phyloP scores from a whole-genome alignment of 2,797 vertebrate genomes.

The Psittacula derbiana region DNA sequence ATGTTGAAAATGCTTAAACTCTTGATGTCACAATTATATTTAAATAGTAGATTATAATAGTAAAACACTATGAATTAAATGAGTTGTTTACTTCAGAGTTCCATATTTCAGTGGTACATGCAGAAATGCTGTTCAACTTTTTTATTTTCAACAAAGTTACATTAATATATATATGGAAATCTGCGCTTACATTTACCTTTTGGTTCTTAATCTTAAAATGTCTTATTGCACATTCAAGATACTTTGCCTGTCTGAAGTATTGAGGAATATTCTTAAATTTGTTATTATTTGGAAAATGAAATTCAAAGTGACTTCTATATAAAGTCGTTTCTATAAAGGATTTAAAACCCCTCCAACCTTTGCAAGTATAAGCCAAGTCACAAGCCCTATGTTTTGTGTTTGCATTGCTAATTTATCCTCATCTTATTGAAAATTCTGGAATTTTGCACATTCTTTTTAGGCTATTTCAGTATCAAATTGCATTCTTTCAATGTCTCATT shows the following conservation, averaged over 20 bases:
- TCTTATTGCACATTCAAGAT: neutral
- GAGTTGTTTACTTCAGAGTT: neutral
- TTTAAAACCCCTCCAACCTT: neutral
- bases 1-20: neutral
- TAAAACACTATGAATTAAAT: neutral
- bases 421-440: conserved; percentile 11
- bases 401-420: conserved; percentile 22
- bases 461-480: conserved; percentile 11
- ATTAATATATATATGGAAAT: neutral
- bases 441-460: conserved; percentile 21
- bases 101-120: neutral
- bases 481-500: conserved; percentile 31
- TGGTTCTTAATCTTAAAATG: neutral
- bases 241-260: neutral
- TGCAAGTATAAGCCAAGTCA: neutral
- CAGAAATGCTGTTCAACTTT: neutral
- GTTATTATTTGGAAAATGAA: neutral
- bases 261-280: neutral
- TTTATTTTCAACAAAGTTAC: neutral
- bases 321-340: neutral
- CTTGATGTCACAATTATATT: neutral
- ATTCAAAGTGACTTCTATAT: neutral
- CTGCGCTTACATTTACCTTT: neutral
- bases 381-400: neutral
- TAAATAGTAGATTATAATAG: neutral